Evolutionary conservation across 2,888 invertebrate species (phyloP).

Genomic region (Theristus sp.): DNA sequence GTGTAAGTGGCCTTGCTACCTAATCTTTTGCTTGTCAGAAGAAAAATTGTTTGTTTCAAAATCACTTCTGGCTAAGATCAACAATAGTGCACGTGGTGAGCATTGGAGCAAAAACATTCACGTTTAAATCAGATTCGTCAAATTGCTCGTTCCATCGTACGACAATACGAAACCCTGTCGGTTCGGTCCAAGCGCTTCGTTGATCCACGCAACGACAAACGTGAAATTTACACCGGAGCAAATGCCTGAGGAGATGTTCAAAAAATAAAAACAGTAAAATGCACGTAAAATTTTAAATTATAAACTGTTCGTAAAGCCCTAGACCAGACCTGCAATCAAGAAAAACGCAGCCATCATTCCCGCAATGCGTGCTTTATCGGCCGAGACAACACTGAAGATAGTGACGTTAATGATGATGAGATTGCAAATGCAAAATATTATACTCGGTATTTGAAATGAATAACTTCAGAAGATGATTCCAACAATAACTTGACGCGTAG

Average conservation of each 20-base stretch:
- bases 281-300: not conserved
- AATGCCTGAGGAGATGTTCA: slow-evolving; percentile 2
- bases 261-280: not conserved
- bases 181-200: not conserved
- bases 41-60: too few species aligned
- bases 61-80: too few species aligned
- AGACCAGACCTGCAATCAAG: slow-evolving; percentile 52
- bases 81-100: too few species aligned
- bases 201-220: not conserved
- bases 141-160: too few species aligned
- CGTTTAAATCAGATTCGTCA: too few species aligned
- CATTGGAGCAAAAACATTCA: too few species aligned
- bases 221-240: not conserved
- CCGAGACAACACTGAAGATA: slow-evolving; percentile 2
- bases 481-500: not conserved
- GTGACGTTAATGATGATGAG: not conserved
- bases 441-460: not conserved
- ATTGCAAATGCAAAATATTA: not conserved
- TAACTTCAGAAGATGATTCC: too few species aligned
- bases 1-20: too few species aligned
- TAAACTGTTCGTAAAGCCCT: not conserved
- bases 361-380: slow-evolving; percentile 38
- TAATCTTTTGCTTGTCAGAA: too few species aligned
- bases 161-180: too few species aligned
- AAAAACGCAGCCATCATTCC: slow-evolving; percentile 92